phyloP scores from a whole-genome alignment of 2,797 vertebrate genomes.

The Cottoperca gobio region DNA sequence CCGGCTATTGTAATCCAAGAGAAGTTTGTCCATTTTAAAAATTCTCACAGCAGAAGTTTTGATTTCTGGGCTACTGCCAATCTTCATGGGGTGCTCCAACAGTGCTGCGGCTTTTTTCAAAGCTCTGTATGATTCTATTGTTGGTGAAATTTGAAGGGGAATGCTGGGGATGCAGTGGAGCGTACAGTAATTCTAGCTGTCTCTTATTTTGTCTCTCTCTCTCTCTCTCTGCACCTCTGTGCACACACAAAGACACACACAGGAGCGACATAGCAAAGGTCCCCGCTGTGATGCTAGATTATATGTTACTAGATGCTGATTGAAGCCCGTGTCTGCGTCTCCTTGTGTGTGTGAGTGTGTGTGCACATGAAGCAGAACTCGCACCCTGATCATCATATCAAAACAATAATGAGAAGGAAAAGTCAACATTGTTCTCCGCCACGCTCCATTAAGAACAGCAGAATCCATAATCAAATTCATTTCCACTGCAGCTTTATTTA shows the following conservation, averaged over 20 bases:
- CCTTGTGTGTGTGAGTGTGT: constrained; percentile 10
- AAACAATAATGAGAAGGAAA: constrained; percentile 75
- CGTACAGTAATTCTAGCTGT: constrained; percentile 47
- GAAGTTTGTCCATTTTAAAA: constrained; percentile 64
- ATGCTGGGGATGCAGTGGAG: constrained; percentile 37
- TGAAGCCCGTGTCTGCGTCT: constrained; percentile 26
- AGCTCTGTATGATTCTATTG: constrained; percentile 50
- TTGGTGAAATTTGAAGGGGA: constrained; percentile 51
- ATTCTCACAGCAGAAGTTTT: constrained; percentile 54
- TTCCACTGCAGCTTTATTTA: constrained; percentile 89
- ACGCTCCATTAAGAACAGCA: constrained; percentile 82
- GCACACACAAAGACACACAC: constrained; percentile 19
- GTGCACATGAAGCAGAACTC: constrained; percentile 30
- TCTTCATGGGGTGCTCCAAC: constrained; percentile 54
- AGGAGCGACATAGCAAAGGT: constrained; percentile 21
- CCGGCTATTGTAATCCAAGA: constrained; percentile 50
- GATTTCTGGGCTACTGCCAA: constrained; percentile 57
- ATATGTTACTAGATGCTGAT: constrained; percentile 55
- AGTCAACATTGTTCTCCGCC: constrained; percentile 79
- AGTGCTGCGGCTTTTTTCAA: constrained; percentile 43
- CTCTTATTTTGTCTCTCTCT: constrained; percentile 53
- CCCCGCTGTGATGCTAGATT: constrained; percentile 61
- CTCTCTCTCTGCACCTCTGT: constrained; percentile 17
- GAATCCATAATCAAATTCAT: constrained; percentile 83
- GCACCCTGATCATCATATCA: constrained; percentile 77